Conservation (phyloP, 2,888 invertebrate genomes). For the Aphrophora alni region DNA sequence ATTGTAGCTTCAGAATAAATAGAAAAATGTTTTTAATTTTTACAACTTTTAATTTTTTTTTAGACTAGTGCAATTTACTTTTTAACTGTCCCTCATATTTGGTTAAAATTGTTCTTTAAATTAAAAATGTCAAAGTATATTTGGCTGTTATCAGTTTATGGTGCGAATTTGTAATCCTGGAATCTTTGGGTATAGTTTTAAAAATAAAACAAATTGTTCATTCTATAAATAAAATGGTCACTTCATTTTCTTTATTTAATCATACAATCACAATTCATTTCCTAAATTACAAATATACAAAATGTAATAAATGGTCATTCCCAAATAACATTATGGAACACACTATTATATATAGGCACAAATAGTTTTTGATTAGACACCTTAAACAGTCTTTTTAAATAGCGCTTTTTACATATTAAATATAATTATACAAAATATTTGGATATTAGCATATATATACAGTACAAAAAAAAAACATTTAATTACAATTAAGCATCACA, state of each 20-base stretch:
- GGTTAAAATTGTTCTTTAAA: too few species aligned
- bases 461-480: not conserved
- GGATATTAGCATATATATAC: conserved; percentile 31
- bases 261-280: not conserved
- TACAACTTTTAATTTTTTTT: too few species aligned
- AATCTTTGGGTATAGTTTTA: too few species aligned
- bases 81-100: too few species aligned
- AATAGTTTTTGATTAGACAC: conserved; percentile 1
- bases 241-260: not conserved
- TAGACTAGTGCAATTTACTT: too few species aligned
- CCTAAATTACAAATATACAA: conserved; percentile 1
- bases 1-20: too few species aligned
- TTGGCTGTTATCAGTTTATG: too few species aligned
- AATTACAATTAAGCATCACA: not conserved
- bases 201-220: too few species aligned
- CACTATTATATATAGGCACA: not conserved
- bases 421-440: conserved; percentile 32
- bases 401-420: not conserved
- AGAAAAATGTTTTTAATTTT: too few species aligned
- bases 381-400: not conserved
- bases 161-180: too few species aligned
- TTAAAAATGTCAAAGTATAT: too few species aligned
- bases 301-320: not conserved
- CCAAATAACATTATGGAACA: not conserved
- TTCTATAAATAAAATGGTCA: too few species aligned